A percentile compares a stretch with the other conserved stretches of the same genome.
Evolutionary conservation across 2,888 invertebrate species (phyloP).

Genomic region (Heteromyza rotundicornis): DNA sequence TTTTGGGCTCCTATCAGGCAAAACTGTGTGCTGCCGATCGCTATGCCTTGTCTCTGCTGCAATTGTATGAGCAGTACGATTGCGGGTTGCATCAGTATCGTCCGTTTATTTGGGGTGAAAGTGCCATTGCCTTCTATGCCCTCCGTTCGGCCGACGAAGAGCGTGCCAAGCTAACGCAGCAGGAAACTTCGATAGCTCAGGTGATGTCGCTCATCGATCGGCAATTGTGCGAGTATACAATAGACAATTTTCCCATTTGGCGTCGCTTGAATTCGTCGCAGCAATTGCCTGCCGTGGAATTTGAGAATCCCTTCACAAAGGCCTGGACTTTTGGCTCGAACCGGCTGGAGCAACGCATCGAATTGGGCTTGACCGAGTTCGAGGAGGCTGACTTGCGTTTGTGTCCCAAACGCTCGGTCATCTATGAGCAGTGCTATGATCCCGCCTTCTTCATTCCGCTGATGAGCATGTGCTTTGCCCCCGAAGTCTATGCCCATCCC

Average conservation of each 20-base stretch:
- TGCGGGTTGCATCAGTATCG: constrained; percentile 72
- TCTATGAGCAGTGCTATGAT: constrained; percentile 72
- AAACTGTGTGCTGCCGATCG: constrained; percentile 75
- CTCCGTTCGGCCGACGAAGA: constrained; percentile 64
- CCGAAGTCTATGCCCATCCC: constrained; percentile 76
- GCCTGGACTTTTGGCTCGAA: constrained; percentile 47
- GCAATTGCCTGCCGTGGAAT: constrained; percentile 51
- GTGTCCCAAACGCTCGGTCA: constrained; percentile 50
- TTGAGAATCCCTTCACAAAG: constrained; percentile 42
- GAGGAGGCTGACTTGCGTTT: constrained; percentile 44
- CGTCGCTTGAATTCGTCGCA: constrained; percentile 64
- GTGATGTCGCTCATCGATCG: constrained; percentile 75
- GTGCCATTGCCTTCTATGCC: constrained; percentile 79
- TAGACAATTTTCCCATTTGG: constrained; percentile 74
- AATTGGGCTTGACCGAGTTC: constrained; percentile 41
- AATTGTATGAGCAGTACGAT: constrained; percentile 73
- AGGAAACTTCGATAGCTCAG: constrained; percentile 75
- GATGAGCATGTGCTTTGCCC: constrained; percentile 75
- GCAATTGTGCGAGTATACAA: constrained; percentile 71
- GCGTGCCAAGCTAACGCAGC: constrained; percentile 66
- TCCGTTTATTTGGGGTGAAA: constrained; percentile 84
- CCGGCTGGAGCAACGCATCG: constrained; percentile 49
- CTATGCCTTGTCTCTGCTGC: constrained; percentile 71
- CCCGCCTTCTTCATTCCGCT: constrained; percentile 82
- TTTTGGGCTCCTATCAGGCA: constrained; percentile 80